These are phyloP conservation scores for Sarcophaga subvicina DNA, from an alignment of 2,888 invertebrate species.

Conservation along the genomic window DNA sequence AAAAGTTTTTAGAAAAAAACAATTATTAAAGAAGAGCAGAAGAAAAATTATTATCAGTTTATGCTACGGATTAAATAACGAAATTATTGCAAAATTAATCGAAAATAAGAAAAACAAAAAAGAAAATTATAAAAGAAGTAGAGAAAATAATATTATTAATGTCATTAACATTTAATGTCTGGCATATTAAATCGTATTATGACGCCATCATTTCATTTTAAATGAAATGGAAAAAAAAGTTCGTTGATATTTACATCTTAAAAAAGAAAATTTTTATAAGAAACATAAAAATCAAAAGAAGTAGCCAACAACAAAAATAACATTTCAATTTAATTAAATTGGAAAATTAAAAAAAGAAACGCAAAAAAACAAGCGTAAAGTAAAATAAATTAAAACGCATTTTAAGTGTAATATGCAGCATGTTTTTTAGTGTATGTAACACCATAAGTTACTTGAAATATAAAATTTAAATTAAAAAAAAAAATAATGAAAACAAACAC, in stretches of 20 bases:
- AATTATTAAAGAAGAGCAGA: slow-evolving; percentile 39
- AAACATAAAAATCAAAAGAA: not conserved
- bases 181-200: slow-evolving; percentile 51
- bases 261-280: not conserved
- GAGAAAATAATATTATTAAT: slow-evolving; percentile 23
- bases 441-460: no score
- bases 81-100: slow-evolving; percentile 50
- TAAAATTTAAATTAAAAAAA: no score
- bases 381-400: no score
- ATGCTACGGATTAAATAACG: slow-evolving; percentile 42
- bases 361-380: no score
- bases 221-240: not conserved
- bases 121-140: not conserved
- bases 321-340: not conserved
- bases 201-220: slow-evolving; percentile 11
- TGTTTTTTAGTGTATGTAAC: no score
- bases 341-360: no score
- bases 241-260: not conserved
- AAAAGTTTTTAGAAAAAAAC: not conserved
- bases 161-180: slow-evolving; percentile 60
- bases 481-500: no score
- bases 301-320: not conserved
- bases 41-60: slow-evolving; percentile 12
- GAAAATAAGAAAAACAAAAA: not conserved
- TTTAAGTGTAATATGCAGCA: no score